These are phyloP conservation scores for Holothuria glaberrima DNA, from an alignment of 35 echinoderm and acorn worm species.

Conservation along the genomic window DNA sequence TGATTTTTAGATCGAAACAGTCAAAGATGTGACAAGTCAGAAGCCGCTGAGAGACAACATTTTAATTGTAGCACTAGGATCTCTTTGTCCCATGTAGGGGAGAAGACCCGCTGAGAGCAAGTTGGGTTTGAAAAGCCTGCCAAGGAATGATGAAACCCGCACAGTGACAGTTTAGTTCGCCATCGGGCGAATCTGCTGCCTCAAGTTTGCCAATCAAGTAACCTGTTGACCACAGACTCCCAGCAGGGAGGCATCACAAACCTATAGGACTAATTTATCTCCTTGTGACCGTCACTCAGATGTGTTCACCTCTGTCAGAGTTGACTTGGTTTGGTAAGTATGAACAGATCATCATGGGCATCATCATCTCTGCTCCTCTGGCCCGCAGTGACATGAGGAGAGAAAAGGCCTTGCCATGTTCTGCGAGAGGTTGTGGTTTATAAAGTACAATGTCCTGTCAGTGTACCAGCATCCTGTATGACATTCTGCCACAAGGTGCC, in stretches of 20 bases:
- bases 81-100: conserved; percentile 41
- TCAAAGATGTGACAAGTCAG: too few relatives aligned
- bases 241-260: conserved; percentile 14
- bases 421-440: too few relatives aligned
- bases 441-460: too few relatives aligned
- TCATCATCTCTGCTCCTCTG: too few relatives aligned
- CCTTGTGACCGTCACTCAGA: not conserved
- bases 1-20: too few relatives aligned
- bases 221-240: conserved; percentile 45
- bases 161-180: conserved; percentile 28
- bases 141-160: conserved; percentile 36
- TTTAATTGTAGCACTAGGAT: conserved; percentile 38
- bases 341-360: not conserved
- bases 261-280: conserved; percentile 26
- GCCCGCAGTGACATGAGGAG: too few relatives aligned
- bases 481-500: too few relatives aligned
- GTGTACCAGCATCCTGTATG: too few relatives aligned
- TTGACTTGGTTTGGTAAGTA: conserved; percentile 2
- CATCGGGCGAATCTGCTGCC: not conserved
- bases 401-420: too few relatives aligned
- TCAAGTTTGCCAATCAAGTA: conserved; percentile 18
- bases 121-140: conserved; percentile 35
- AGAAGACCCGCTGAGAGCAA: conserved; percentile 19
- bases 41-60: conserved; percentile 15
- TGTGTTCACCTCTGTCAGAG: conserved; percentile 38